A percentile compares a stretch with the other conserved stretches of the same genome.
These are phyloP conservation scores for Toxonevra muliebris DNA, from an alignment of 2,888 invertebrate species.

Conservation along the genomic window DNA sequence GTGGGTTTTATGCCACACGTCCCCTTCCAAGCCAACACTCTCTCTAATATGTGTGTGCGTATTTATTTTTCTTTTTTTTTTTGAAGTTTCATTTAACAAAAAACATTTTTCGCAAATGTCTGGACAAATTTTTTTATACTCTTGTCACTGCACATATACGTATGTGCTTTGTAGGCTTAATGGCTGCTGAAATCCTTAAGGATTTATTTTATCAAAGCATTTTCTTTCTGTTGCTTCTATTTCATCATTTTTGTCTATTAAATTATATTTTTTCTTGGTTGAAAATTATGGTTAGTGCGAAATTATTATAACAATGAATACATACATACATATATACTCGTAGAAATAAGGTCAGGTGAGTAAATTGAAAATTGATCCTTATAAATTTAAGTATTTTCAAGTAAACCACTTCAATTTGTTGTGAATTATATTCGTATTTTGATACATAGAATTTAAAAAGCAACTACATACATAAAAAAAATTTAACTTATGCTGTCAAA, in stretches of 20 bases:
- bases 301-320: background rate
- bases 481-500: too few species aligned
- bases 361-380: background rate
- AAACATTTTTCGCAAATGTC: constrained; percentile 21
- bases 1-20: background rate
- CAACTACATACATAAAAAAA: too few species aligned
- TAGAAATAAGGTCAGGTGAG: background rate
- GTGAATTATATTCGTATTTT: too few species aligned
- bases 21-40: background rate
- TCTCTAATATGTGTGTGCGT: constrained; percentile 5
- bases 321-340: background rate
- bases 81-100: constrained; percentile 16
- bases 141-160: background rate
- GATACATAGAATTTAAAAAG: too few species aligned
- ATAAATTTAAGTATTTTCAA: too few species aligned
- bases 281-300: background rate
- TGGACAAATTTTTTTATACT: constrained; percentile 25
- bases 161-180: constrained; percentile 26
- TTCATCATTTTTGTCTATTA: too few species aligned
- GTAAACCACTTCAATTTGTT: too few species aligned
- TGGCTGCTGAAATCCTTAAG: constrained; percentile 20
- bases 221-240: too few species aligned
- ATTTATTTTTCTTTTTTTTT: constrained; percentile 16
- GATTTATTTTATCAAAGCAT: too few species aligned
- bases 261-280: too few species aligned